Evolutionary conservation across 1,140 invertebrate species (phyloP).

Genomic region (Bombus polaris): DNA sequence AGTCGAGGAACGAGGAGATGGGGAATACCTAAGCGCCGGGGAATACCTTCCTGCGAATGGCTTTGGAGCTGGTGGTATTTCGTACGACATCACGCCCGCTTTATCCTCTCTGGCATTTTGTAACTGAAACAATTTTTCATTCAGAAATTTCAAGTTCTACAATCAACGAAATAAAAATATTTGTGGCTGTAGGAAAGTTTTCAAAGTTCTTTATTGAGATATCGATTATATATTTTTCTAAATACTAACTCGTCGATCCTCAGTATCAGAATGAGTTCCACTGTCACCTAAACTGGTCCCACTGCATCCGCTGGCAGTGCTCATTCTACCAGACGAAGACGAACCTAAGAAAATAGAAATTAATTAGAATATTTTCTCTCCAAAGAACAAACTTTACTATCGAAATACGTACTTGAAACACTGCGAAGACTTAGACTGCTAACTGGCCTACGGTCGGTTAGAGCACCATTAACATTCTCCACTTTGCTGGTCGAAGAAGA

Average conservation of each 20-base stretch:
- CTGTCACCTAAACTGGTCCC: conserved; percentile 91
- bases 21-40: conserved; percentile 67
- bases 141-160: background rate
- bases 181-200: background rate
- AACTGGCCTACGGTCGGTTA: conserved; percentile 84
- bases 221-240: background rate
- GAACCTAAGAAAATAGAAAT: conserved; percentile 83
- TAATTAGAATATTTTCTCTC: background rate
- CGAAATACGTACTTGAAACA: conserved; percentile 84
- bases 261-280: conserved; percentile 92
- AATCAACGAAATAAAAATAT: background rate
- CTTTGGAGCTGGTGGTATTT: conserved; percentile 81
- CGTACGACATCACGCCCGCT: conserved; percentile 76
- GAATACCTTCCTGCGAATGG: conserved; percentile 75
- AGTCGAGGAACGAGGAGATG: conserved; percentile 63
- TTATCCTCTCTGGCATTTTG: conserved; percentile 76
- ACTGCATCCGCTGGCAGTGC: conserved; percentile 88
- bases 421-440: conserved; percentile 89
- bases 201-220: background rate
- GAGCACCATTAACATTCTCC: conserved; percentile 69
- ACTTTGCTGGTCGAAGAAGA: conserved; percentile 65
- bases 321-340: conserved; percentile 90
- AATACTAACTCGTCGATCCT: conserved; percentile 86
- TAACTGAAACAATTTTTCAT: conserved; percentile 57
- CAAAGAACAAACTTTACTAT: background rate